Evolutionary conservation across 2,113 vertebrate genomes (phyloP).

Genomic region (Brevimyrus niger): DNA sequence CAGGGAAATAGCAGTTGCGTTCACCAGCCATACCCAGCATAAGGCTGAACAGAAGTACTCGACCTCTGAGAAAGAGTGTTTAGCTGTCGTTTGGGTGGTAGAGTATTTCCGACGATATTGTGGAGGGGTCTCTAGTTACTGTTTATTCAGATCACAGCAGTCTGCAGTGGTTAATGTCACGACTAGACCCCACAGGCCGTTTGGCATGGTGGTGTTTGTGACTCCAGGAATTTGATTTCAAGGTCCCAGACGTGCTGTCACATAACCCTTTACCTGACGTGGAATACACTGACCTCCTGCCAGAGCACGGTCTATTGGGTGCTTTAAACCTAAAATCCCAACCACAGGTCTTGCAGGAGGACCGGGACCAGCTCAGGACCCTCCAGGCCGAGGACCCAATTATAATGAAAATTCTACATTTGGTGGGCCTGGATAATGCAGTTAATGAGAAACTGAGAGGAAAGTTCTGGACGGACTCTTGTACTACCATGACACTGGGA

Average conservation of each 20-base stretch:
- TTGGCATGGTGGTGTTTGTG: neutral
- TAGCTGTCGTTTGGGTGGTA: neutral
- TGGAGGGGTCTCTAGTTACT: neutral
- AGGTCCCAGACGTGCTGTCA: too few relatives aligned
- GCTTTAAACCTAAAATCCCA: neutral
- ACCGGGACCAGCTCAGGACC: neutral
- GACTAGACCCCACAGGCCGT: neutral
- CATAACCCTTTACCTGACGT: neutral
- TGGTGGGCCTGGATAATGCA: neutral
- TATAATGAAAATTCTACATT: neutral
- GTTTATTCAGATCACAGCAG: neutral
- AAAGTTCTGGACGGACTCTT: neutral
- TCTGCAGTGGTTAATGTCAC: neutral
- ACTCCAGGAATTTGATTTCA: neutral
- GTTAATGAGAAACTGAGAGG: neutral
- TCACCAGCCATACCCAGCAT: neutral
- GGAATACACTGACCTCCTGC: neutral
- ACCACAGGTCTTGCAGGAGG: neutral
- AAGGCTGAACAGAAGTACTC: neutral
- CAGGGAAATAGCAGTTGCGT: neutral
- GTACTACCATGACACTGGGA: neutral
- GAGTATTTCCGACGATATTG: neutral
- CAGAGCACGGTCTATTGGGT: neutral
- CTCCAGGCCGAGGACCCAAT: neutral
- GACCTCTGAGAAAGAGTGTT: neutral